Evolutionary conservation across 2,888 invertebrate genomes (phyloP).

Genomic region (Athripsodes cinereus): DNA sequence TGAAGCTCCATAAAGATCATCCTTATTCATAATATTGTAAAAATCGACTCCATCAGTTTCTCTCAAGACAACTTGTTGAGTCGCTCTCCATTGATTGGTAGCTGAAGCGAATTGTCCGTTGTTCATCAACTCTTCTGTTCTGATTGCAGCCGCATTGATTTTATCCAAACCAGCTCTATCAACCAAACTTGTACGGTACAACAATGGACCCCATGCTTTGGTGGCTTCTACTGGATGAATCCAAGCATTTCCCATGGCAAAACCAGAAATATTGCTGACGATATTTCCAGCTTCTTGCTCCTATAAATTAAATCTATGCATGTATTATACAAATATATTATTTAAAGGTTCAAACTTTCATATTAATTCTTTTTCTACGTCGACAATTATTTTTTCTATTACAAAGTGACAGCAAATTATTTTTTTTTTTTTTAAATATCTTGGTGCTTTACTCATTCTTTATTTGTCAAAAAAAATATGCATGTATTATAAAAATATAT

Average conservation of each 20-base stretch:
- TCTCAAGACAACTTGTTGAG: slow-evolving; percentile 56
- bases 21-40: slow-evolving; percentile 68
- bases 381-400: too few species aligned
- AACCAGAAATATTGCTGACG: slow-evolving; percentile 65
- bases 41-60: slow-evolving; percentile 68
- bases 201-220: slow-evolving; percentile 74
- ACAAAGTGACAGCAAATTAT: too few species aligned
- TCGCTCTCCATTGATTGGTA: slow-evolving; percentile 56
- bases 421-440: too few species aligned
- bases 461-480: too few species aligned
- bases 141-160: slow-evolving; percentile 53
- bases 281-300: slow-evolving; percentile 58
- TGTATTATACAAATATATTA: too few species aligned
- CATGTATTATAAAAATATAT: too few species aligned
- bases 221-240: slow-evolving; percentile 82
- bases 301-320: slow-evolving; percentile 43
- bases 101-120: slow-evolving; percentile 53
- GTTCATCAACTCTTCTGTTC: slow-evolving; percentile 53
- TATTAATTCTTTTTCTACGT: too few species aligned
- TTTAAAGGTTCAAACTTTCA: too few species aligned
- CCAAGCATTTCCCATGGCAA: slow-evolving; percentile 86
- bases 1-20: slow-evolving; percentile 2
- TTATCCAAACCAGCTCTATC: slow-evolving; percentile 58
- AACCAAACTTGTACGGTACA: slow-evolving; percentile 67
- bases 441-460: too few species aligned